Conservation (phyloP, 1,140 invertebrate genomes). For the Parapsyche elsis region DNA sequence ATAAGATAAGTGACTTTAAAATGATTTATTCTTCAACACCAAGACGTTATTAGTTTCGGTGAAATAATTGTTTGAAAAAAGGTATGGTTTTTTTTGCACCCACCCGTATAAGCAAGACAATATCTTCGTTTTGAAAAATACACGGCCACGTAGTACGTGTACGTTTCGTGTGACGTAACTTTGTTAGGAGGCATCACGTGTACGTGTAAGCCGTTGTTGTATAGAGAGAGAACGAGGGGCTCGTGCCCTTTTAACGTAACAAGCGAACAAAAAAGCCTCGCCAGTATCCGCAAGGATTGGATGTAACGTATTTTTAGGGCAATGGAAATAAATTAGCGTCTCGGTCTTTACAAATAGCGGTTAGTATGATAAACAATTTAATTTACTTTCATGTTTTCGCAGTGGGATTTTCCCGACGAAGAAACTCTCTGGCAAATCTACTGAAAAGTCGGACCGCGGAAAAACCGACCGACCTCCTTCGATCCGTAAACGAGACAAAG, state of each 20-base stretch:
- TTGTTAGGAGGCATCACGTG: conserved; percentile 13
- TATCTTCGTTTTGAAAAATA: background rate
- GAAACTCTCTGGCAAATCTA: background rate
- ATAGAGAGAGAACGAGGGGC: no score
- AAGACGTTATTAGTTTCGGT: no score
- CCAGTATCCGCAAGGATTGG: background rate
- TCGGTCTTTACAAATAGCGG: conserved; percentile 18
- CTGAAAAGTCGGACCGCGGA: background rate
- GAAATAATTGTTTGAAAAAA: no score
- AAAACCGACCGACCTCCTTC: conserved; percentile 4
- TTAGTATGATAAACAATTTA: conserved; percentile 32
- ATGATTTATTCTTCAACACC: no score
- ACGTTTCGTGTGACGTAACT: background rate
- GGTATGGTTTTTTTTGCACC: no score
- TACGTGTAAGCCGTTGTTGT: background rate
- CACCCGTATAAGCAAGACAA: no score
- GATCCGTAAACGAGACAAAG: background rate
- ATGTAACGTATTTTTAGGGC: conserved; percentile 3
- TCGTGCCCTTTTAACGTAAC: conserved; percentile 19
- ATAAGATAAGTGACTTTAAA: no score
- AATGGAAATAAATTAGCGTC: conserved; percentile 17
- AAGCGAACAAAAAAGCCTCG: background rate
- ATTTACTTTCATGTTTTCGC: conserved; percentile 33
- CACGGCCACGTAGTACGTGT: background rate
- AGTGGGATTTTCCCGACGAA: conserved; percentile 1